These are phyloP conservation scores for Palaemon carinicauda DNA, from an alignment of 1,140 invertebrate genomes.

Conservation along the genomic window DNA sequence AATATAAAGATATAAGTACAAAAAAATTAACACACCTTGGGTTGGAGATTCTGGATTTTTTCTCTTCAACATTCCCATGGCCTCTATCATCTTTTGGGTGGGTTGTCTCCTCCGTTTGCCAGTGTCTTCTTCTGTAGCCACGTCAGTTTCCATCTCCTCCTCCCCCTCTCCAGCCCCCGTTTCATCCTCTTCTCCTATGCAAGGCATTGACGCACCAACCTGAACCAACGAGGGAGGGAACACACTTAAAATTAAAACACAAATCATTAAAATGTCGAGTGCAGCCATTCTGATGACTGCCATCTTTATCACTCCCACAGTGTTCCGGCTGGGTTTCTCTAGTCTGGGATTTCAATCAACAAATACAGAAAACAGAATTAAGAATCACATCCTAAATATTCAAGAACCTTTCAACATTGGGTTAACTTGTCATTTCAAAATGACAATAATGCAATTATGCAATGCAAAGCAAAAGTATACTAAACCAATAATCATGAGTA, in stretches of 20 bases:
- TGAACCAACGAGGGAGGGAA: neutral
- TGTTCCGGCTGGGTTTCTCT: too few relatives aligned
- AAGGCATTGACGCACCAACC: constrained; percentile 50
- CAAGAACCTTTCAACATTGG: too few relatives aligned
- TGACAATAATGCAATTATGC: too few relatives aligned
- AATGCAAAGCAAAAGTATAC: too few relatives aligned
- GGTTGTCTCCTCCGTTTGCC: constrained; percentile 47
- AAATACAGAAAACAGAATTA: too few relatives aligned
- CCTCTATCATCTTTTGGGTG: constrained; percentile 51
- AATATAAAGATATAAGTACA: too few relatives aligned
- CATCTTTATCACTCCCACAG: too few relatives aligned
- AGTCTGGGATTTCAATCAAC: too few relatives aligned
- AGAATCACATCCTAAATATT: too few relatives aligned
- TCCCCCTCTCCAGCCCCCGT: constrained; percentile 32
- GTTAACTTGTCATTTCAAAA: too few relatives aligned
- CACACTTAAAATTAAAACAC: neutral
- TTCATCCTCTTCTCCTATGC: constrained; percentile 34
- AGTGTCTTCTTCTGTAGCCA: constrained; percentile 21
- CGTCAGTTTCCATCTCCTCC: constrained; percentile 3
- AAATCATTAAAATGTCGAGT: neutral
- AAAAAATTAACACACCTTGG: constrained; percentile 32
- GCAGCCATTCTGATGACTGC: too few relatives aligned
- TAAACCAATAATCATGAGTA: too few relatives aligned
- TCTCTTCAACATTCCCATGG: constrained; percentile 49
- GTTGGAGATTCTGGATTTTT: constrained; percentile 47